Evolutionary conservation across 53 echinoderm and acorn worm species (phyloP).

Genomic region (Actinopyga echinites): DNA sequence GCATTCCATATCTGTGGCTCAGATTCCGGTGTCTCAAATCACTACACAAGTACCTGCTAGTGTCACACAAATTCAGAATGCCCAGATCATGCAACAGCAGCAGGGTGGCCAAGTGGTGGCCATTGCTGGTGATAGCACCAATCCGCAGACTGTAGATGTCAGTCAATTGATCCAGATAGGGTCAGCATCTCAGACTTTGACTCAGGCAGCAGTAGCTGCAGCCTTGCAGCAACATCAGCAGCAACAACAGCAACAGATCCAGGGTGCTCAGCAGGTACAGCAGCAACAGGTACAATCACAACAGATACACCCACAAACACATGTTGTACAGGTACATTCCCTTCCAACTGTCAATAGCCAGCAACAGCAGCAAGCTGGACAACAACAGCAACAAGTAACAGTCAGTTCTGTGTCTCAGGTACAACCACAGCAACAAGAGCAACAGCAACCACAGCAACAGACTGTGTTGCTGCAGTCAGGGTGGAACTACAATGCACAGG

Average conservation of each 20-base stretch:
- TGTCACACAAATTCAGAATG: slow-evolving; percentile 61
- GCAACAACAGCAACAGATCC: slow-evolving; percentile 59
- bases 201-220: slow-evolving; percentile 64
- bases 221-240: slow-evolving; percentile 49
- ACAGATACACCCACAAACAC: slow-evolving; percentile 47
- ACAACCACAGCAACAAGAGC: background rate
- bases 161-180: slow-evolving; percentile 59
- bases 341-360: background rate
- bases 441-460: slow-evolving; percentile 23
- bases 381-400: background rate
- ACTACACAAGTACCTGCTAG: slow-evolving; percentile 9
- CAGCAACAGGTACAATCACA: slow-evolving; percentile 61
- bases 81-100: slow-evolving; percentile 78
- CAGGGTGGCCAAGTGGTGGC: slow-evolving; percentile 62
- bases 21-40: slow-evolving; percentile 60
- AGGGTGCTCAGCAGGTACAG: slow-evolving; percentile 24
- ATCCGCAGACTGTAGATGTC: slow-evolving; percentile 51
- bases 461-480: background rate
- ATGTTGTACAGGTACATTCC: slow-evolving; percentile 19
- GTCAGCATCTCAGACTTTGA: slow-evolving; percentile 63
- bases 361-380: background rate
- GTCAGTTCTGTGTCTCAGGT: background rate
- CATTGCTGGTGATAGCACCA: slow-evolving; percentile 31
- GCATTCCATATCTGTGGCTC: slow-evolving; percentile 66
- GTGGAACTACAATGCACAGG: slow-evolving; percentile 1